A percentile compares a stretch with the other conserved stretches of the same genome.
phyloP scores from a whole-genome alignment of 23 tunicate genomes.

The Clavelina lepadiformis region DNA sequence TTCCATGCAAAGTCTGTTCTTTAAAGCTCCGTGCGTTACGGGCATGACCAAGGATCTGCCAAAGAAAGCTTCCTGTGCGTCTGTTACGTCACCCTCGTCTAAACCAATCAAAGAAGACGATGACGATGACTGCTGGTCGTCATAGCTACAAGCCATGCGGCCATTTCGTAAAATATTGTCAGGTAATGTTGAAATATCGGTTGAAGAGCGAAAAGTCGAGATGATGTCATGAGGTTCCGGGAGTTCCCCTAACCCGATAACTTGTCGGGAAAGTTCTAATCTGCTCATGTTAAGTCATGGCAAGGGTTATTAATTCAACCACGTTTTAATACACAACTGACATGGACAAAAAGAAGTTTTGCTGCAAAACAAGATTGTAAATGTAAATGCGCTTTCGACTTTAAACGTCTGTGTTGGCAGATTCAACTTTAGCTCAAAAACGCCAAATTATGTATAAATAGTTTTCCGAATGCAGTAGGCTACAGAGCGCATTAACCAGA shows the following conservation, averaged over 20 bases:
- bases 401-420: too few relatives aligned
- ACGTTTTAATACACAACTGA: too few relatives aligned
- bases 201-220: constrained; percentile 23
- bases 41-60: constrained; percentile 9
- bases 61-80: constrained; percentile 7
- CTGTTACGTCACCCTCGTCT: constrained; percentile 29
- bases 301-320: too few relatives aligned
- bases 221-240: constrained; percentile 27
- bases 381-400: too few relatives aligned
- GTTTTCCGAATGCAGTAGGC: too few relatives aligned
- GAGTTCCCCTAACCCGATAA: constrained; percentile 9
- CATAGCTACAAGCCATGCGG: background rate
- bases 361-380: too few relatives aligned
- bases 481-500: too few relatives aligned
- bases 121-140: constrained; percentile 30
- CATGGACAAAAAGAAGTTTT: too few relatives aligned
- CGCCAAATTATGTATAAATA: too few relatives aligned
- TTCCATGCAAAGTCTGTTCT: background rate
- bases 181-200: constrained; percentile 13
- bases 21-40: too few relatives aligned
- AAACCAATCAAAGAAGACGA: constrained; percentile 43
- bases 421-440: too few relatives aligned
- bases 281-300: constrained; percentile 56
- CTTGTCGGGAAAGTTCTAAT: constrained; percentile 53
- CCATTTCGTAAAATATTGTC: constrained; percentile 17